Evolutionary conservation across 2,113 vertebrate genomes (phyloP), one percentile per base, ranked within the genome.

Genomic region (Peromyscus californicus): DNA sequence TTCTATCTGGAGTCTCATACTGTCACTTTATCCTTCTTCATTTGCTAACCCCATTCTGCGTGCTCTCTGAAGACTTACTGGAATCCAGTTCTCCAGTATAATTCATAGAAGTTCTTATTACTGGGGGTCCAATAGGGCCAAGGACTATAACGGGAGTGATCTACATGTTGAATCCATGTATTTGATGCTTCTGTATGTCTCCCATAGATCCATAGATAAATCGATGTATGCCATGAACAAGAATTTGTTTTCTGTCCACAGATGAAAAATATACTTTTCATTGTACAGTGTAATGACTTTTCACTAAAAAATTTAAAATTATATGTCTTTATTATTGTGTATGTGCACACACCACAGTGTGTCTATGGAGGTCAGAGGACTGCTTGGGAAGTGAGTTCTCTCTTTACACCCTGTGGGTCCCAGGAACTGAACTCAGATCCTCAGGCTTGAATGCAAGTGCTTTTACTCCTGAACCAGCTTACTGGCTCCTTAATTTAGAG

Each of bases 1-100:
- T 79, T 67, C 19, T 54, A 0, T 24, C 48, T 63, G 3, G 4
- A 10, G 33, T 84, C 51, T 61, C 22, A 8, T 0, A 31, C 78
- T 63, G 17, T 70, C 2, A 8, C 13, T 15, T 91, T 1, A 0
- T 69, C 39, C 48, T 6, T 33, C 39, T 87, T 12, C 4, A 33
- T 3, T 83, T 79, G 5, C 36, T 24, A 39, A 11, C 17, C 42
- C 16, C 26, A 31, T 72, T 82, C 29, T 91, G 57, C 29, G 45
- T 74, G 0, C 79, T 95, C 29, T 82, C 82, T 59, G 82, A 91
- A 76, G 21, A 51, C 1, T 1, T 31, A 8, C 75, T 70, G 80
- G 42, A 72, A 16, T 36, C 78, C 70, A 21, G 33, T 54, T 21
- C 8, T 48, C 36, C 24, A 31, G 1, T 7, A 54, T 48, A 65